phyloP scores from a whole-genome alignment of 1,140 invertebrate genomes.

The Cydia splendana region DNA sequence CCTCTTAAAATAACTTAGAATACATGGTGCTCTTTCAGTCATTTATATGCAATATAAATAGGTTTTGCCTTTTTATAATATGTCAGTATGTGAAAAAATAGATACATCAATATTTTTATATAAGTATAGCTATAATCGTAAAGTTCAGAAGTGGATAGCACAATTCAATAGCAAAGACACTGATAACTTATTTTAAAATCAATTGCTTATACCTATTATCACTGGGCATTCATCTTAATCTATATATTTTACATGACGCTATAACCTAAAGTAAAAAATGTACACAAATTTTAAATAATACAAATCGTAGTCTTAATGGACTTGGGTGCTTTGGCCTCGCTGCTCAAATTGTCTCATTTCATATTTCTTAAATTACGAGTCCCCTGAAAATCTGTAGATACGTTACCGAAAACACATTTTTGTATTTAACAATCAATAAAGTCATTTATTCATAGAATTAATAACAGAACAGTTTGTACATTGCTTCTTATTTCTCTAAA shows the following conservation, averaged over 20 bases:
- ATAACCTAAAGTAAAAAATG: conserved; percentile 61
- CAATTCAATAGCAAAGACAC: conserved; percentile 62
- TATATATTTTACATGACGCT: conserved; percentile 60
- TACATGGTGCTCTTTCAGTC: conserved; percentile 70
- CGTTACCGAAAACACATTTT: neutral
- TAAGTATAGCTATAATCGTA: conserved; percentile 53
- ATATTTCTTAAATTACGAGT: neutral
- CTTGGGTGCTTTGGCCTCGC: conserved; percentile 74
- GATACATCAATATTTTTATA: conserved; percentile 50
- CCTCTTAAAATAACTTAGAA: conserved; percentile 72
- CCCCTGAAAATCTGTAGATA: neutral
- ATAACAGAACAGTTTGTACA: conserved; percentile 40
- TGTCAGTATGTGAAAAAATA: conserved; percentile 71
- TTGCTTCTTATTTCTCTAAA: conserved; percentile 43
- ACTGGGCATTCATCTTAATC: conserved; percentile 71
- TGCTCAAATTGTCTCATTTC: conserved; percentile 42
- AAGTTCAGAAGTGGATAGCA: conserved; percentile 61
- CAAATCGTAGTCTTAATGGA: conserved; percentile 67
- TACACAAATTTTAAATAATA: conserved; percentile 72
- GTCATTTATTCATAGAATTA: conserved; percentile 42
- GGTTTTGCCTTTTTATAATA: conserved; percentile 58
- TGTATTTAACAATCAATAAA: conserved; percentile 2
- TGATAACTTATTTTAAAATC: conserved; percentile 65
- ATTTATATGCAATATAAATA: conserved; percentile 49
- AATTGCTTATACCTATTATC: conserved; percentile 76